Conservation (phyloP, 2,113 vertebrate genomes). For the Propithecus coquereli region DNA sequence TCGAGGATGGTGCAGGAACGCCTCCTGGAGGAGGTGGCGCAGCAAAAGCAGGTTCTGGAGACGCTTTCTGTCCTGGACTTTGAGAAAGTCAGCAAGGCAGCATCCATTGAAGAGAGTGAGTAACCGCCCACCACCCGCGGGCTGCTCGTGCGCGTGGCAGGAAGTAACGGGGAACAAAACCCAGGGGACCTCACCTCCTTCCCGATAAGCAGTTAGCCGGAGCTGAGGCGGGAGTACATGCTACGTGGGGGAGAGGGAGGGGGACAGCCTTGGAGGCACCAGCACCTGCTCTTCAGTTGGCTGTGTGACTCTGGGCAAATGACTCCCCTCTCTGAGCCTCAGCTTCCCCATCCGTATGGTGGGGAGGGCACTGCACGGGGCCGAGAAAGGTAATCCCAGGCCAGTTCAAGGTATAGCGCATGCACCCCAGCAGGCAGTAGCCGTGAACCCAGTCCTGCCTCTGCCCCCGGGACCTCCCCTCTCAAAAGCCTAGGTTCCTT, state of each 20-base stretch:
- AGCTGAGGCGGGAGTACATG: too few relatives aligned
- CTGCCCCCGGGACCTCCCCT: background rate
- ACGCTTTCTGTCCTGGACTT: constrained; percentile 78
- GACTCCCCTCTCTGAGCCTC: background rate
- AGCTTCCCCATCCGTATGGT: background rate
- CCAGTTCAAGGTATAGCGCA: background rate
- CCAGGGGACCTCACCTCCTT: background rate
- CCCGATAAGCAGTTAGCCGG: fast-evolving
- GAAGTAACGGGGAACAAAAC: fast-evolving
- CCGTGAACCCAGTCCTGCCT: background rate
- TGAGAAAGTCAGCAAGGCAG: constrained; percentile 62
- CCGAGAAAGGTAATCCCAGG: background rate
- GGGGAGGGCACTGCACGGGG: background rate
- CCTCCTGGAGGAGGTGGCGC: constrained; percentile 80
- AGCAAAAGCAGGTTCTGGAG: constrained; percentile 81
- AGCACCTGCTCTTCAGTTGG: fast-evolving
- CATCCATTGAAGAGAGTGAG: constrained; percentile 82
- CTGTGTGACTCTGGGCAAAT: background rate
- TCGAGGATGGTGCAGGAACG: constrained; percentile 77
- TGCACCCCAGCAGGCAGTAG: background rate
- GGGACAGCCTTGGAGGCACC: background rate
- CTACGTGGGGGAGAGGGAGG: background rate
- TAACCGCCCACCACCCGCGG: background rate
- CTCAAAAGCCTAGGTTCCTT: background rate
- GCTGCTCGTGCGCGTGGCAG: fast-evolving